Percentiles rank a stretch among this genome's conserved stretches.
Conservation (phyloP, 2,888 invertebrate species). For the Odontothrips loti region DNA sequence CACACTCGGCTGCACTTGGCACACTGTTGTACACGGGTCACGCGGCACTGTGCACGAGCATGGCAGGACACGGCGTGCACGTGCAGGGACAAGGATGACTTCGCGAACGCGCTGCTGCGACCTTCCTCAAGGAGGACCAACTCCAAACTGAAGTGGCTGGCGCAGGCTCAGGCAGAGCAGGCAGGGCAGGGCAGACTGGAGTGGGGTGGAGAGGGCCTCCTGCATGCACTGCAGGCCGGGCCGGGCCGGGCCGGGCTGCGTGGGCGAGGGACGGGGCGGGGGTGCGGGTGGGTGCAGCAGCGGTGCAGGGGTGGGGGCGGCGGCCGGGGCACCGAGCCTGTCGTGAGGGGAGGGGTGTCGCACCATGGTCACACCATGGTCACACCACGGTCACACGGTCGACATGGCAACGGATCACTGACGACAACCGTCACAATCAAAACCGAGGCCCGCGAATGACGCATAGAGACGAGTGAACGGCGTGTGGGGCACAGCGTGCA, state of each 20-base stretch:
- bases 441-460: too few relatives aligned
- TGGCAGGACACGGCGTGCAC: background rate
- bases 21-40: background rate
- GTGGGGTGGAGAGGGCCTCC: background rate
- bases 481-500: too few relatives aligned
- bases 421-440: too few relatives aligned
- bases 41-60: background rate
- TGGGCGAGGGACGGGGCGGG: background rate
- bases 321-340: background rate
- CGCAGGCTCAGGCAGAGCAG: background rate
- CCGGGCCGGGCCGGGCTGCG: background rate
- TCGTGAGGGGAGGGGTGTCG: too few relatives aligned
- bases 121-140: constrained; percentile 14
- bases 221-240: background rate
- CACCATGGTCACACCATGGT: too few relatives aligned
- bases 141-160: constrained; percentile 18
- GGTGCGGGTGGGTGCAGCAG: background rate
- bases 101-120: background rate
- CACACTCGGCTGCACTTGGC: background rate
- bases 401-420: too few relatives aligned
- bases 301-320: background rate
- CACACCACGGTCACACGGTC: too few relatives aligned
- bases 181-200: background rate
- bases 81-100: background rate
- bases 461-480: too few relatives aligned